Base-by-base conservation (phyloP, 1,140 invertebrate genomes). In the Dendroctonus valens region DNA sequence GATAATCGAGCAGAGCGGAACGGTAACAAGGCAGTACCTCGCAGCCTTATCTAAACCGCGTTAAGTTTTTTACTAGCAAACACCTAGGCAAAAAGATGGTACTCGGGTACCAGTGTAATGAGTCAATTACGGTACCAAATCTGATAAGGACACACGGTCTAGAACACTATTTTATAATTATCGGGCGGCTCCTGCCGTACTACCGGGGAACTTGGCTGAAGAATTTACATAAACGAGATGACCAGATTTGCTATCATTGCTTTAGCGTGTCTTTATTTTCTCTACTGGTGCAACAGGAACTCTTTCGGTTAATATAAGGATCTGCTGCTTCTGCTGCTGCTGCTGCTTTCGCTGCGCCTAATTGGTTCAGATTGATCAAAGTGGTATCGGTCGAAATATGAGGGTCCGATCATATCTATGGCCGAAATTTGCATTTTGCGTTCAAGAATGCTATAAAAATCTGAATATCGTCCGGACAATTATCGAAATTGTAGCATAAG, bases 101-200 rank as follows among this genome's bases (percentile, higher is more conserved):
- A 15, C 55, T 41, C 40, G 11, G 55, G 40, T 58, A 46, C 55
- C 55, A 46, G n/a, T 44, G 55, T 58, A 58, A 58, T 58, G 41
- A 58, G 55, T 61, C 59, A 51, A 61, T 61, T 61, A 61, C 59
- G 37, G 59, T 40, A 51, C 59, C 48, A 41, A 61, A 61, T 61
- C 59, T 61, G 59, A 61, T 61, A 61, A 61, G 59, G 26, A 41
- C n/a, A 9, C 59, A 61, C 59, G 46, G 59, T 61, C 59, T 61
- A 61, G 59, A 61, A 61, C 59, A 61, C 59, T 61, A 61, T 41
- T 61, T 61, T 61, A 61, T 61, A 61, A 61, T 61, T 61, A 61
- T 48, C 48, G 38, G 48, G 59, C n/a, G 38, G 57, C 57, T 59
- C 44, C 57, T 48, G 14, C 42, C 14, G 37, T 14, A 41, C 59